These are phyloP conservation scores for Chrysolophus pictus DNA, from an alignment of 2,797 vertebrate genomes.

Conservation along the genomic window DNA sequence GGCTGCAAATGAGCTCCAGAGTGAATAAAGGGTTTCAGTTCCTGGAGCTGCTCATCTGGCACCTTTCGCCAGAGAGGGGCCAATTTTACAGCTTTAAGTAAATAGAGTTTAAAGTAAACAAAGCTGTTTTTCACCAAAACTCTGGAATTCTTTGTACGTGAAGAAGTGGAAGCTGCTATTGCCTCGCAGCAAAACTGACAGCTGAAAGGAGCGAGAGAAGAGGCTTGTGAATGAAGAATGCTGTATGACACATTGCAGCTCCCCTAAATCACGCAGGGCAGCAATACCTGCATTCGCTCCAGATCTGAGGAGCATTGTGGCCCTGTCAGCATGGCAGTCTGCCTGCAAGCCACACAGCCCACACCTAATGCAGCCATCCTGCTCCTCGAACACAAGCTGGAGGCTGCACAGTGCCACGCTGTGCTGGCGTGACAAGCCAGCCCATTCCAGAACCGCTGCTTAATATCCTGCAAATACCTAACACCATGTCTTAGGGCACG, in stretches of 20 bases:
- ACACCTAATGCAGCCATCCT: background rate
- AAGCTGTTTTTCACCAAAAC: slow-evolving; percentile 65
- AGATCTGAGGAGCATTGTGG: background rate
- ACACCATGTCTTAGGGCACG: background rate
- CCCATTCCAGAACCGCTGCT: background rate
- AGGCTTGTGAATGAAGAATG: slow-evolving; percentile 11
- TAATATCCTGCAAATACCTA: background rate
- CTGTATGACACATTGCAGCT: background rate
- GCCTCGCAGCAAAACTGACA: slow-evolving; percentile 22
- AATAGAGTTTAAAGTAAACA: slow-evolving; percentile 63
- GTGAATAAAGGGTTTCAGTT: slow-evolving; percentile 69
- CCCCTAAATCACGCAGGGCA: background rate
- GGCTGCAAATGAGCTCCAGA: slow-evolving; percentile 41
- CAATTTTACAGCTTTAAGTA: slow-evolving; percentile 58
- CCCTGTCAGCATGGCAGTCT: background rate
- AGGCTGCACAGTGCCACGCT: background rate
- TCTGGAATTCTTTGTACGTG: slow-evolving; percentile 56
- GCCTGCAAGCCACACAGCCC: background rate
- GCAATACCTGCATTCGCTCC: slow-evolving; percentile 9
- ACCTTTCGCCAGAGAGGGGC: slow-evolving; percentile 57
- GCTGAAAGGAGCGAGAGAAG: slow-evolving; percentile 9
- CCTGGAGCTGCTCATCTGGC: slow-evolving; percentile 58
- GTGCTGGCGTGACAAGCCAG: background rate
- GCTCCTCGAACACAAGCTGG: background rate
- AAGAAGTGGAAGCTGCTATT: slow-evolving; percentile 39